Evolutionary conservation across 2,797 vertebrate species (phyloP).

Genomic region (Helarctos malayanus): DNA sequence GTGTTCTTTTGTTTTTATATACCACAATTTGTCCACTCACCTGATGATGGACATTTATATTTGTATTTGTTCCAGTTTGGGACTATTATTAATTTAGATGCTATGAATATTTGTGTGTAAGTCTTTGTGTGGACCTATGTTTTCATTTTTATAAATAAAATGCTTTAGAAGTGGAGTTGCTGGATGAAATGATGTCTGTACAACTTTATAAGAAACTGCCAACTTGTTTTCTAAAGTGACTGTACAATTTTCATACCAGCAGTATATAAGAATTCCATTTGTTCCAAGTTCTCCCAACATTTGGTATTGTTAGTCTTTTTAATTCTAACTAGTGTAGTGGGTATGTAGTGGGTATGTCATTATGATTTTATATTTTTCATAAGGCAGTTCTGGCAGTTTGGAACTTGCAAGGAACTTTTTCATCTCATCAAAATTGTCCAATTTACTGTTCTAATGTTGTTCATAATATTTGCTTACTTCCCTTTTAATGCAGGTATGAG

Average conservation of each 20-base stretch:
- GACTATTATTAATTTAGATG: background rate
- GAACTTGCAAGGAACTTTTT: background rate
- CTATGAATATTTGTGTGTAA: background rate
- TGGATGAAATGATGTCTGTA: background rate
- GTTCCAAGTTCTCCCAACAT: background rate
- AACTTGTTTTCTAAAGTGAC: background rate
- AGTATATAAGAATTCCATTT: background rate
- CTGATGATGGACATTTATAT: background rate
- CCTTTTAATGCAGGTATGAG: background rate
- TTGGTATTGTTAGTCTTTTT: background rate
- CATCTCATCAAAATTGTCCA: background rate
- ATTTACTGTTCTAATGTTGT: conserved; percentile 5
- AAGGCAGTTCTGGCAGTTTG: background rate
- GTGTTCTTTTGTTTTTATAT: background rate
- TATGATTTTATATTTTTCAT: conserved; percentile 1
- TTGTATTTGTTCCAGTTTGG: background rate
- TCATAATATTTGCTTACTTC: background rate
- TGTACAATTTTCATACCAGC: background rate
- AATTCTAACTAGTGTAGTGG: background rate
- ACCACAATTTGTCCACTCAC: background rate
- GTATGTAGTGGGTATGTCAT: background rate
- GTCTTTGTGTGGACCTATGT: background rate
- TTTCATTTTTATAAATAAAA: conserved; percentile 27
- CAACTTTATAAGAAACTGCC: background rate
- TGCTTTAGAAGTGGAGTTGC: conserved; percentile 6